phyloP scores from a whole-genome alignment of 2,888 invertebrate genomes.

The Mystacides longicornis region DNA sequence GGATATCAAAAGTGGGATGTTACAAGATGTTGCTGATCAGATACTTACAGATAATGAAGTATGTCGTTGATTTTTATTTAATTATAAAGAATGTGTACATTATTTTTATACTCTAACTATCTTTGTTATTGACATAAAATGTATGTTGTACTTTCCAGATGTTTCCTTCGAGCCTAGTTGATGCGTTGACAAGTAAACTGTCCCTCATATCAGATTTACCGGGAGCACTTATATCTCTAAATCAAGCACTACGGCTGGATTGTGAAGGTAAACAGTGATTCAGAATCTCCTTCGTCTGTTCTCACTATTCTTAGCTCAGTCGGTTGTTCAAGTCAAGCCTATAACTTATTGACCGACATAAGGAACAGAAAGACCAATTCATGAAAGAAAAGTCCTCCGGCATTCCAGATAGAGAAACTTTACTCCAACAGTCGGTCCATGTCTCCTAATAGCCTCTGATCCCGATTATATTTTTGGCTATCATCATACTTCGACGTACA shows the following conservation, averaged over 20 bases:
- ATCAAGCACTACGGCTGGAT: constrained; percentile 42
- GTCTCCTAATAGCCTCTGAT: too few relatives aligned
- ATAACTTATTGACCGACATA: too few relatives aligned
- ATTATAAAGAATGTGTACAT: not conserved
- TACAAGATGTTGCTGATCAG: constrained; percentile 43
- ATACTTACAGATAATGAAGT: constrained; percentile 29
- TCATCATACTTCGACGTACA: too few relatives aligned
- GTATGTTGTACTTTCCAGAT: constrained; percentile 31
- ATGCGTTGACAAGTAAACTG: constrained; percentile 55
- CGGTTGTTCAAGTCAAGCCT: too few relatives aligned
- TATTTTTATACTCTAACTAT: not conserved
- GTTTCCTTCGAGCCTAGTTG: constrained; percentile 51
- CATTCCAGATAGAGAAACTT: too few relatives aligned
- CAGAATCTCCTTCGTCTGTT: too few relatives aligned
- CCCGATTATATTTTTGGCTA: too few relatives aligned
- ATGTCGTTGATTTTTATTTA: not conserved
- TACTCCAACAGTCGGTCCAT: too few relatives aligned
- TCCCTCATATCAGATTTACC: constrained; percentile 52
- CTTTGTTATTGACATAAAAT: not conserved
- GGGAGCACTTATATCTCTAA: constrained; percentile 42
- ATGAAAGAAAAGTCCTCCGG: too few relatives aligned
- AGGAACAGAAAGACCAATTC: too few relatives aligned
- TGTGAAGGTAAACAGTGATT: constrained; percentile 32
- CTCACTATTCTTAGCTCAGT: too few relatives aligned
- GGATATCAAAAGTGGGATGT: constrained; percentile 35